A percentile compares a stretch with the other conserved stretches of the same genome.
Conservation (phyloP, 2,888 invertebrate genomes). For the Polydesmus complanatus region DNA sequence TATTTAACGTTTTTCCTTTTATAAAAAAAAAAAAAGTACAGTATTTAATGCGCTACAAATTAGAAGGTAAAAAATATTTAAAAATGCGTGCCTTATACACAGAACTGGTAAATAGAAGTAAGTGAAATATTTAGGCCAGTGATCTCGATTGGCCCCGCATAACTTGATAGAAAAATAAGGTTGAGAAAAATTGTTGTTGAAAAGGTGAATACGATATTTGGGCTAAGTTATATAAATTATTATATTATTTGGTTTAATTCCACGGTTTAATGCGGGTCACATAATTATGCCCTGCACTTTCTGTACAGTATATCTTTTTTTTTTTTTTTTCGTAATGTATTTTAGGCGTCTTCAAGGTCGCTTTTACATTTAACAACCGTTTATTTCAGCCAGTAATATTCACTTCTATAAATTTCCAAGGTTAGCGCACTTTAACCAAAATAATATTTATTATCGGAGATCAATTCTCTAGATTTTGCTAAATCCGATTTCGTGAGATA, state of each 20-base stretch:
- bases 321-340: too few species aligned
- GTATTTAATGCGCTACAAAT: too few species aligned
- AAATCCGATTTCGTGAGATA: neutral
- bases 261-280: neutral
- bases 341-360: neutral
- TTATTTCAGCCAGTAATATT: neutral
- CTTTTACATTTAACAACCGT: neutral
- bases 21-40: too few species aligned
- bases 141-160: neutral
- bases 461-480: neutral
- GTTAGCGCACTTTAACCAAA: neutral
- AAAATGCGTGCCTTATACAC: too few species aligned
- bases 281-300: neutral
- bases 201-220: too few species aligned
- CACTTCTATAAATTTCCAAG: neutral
- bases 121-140: neutral
- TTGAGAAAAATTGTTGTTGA: too few species aligned
- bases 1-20: too few species aligned
- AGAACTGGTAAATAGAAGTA: too few species aligned
- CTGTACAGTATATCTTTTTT: neutral
- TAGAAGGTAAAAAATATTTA: too few species aligned
- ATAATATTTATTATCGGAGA: constrained; percentile 14
- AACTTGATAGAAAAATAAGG: too few species aligned
- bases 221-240: too few species aligned
- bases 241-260: too few species aligned